These are phyloP conservation scores for Noctilio leporinus DNA, from an alignment of 2,113 vertebrate species.

Conservation along the genomic window DNA sequence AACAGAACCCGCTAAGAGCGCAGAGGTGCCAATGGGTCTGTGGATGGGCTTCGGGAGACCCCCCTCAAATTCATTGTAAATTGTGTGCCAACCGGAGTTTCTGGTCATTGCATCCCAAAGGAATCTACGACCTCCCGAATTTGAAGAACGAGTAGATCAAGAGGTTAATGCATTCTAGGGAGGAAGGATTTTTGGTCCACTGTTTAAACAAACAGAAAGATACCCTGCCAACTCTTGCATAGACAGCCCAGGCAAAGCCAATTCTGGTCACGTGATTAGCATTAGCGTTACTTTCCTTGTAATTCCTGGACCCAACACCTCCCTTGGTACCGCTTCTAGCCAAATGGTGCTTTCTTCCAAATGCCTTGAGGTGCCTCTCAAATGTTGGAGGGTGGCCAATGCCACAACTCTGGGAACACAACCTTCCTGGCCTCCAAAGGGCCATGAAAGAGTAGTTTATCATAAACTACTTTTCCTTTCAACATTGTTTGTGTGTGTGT, in stretches of 20 bases:
- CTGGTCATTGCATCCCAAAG: background rate
- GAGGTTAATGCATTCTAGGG: conserved; percentile 11
- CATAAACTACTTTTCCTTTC: background rate
- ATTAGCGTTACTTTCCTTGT: background rate
- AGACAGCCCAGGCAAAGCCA: background rate
- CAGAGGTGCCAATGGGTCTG: background rate
- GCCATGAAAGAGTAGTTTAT: background rate
- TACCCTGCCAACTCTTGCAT: conserved; percentile 4
- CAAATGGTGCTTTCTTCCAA: conserved; percentile 44
- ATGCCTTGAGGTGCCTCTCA: conserved; percentile 18
- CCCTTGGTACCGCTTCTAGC: conserved; percentile 6
- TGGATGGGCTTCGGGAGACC: background rate
- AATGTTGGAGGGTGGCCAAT: background rate
- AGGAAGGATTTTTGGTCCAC: conserved; percentile 1
- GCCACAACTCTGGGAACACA: background rate
- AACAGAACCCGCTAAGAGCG: background rate
- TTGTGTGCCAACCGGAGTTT: background rate
- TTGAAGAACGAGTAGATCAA: conserved; percentile 3
- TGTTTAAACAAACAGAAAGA: background rate
- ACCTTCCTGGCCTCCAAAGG: background rate
- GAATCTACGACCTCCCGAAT: background rate
- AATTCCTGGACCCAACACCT: background rate
- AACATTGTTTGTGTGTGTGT: background rate
- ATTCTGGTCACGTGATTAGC: conserved; percentile 4
- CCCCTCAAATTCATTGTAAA: background rate